These are phyloP conservation scores for Oligia latruncula DNA, from an alignment of 2,888 invertebrate genomes.

Conservation along the genomic window DNA sequence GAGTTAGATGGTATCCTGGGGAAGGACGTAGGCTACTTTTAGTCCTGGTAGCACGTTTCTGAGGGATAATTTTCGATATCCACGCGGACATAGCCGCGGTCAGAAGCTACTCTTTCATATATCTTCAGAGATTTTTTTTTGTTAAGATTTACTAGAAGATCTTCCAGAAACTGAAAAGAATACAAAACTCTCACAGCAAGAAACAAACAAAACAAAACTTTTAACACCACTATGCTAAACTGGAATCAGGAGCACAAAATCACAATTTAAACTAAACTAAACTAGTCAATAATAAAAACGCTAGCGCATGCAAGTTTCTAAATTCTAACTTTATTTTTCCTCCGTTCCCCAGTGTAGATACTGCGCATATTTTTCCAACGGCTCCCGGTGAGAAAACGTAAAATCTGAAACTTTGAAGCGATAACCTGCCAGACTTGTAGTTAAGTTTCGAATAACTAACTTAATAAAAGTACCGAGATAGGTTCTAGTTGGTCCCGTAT, in stretches of 20 bases:
- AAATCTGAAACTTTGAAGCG: constrained; percentile 61
- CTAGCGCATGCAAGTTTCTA: constrained; percentile 48
- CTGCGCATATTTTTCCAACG: constrained; percentile 55
- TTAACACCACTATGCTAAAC: constrained; percentile 35
- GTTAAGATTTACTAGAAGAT: too few species aligned
- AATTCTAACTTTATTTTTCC: constrained; percentile 56
- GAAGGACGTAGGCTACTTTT: not conserved
- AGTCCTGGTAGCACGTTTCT: not conserved
- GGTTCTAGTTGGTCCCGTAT: constrained; percentile 53
- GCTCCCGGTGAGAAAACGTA: constrained; percentile 58
- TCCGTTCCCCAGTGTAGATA: constrained; percentile 31
- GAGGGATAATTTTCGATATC: not conserved
- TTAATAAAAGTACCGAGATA: constrained; percentile 62
- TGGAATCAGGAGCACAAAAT: constrained; percentile 40
- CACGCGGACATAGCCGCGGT: not conserved
- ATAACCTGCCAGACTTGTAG: constrained; percentile 60
- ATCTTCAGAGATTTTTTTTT: not conserved
- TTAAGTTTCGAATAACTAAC: constrained; percentile 64
- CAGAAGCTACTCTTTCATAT: not conserved
- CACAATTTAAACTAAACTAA: constrained; percentile 53
- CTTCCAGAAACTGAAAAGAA: not conserved
- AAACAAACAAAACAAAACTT: constrained; percentile 12
- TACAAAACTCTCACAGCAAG: not conserved
- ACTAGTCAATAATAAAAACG: constrained; percentile 49
- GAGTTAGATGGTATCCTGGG: not conserved